phyloP scores from a whole-genome alignment of 2,113 vertebrate species.

The Orthonyx spaldingii region DNA sequence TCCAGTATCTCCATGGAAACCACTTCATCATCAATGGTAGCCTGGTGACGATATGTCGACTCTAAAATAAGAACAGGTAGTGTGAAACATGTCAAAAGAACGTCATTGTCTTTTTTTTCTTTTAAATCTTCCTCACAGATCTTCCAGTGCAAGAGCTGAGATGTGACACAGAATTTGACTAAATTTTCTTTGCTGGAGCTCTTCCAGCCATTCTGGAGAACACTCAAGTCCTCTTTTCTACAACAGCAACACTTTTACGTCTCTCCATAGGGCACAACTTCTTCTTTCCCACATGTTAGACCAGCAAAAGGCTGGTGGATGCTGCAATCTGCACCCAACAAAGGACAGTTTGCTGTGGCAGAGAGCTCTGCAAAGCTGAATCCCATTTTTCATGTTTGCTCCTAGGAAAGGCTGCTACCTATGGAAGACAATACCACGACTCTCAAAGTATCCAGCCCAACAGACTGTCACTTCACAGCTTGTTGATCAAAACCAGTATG shows the following conservation, averaged over 20 bases:
- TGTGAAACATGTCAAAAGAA: not conserved
- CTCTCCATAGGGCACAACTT: not conserved
- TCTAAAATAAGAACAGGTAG: constrained; percentile 72
- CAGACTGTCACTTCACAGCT: not conserved
- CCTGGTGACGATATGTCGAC: constrained; percentile 96
- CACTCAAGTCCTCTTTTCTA: not conserved
- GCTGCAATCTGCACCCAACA: not conserved
- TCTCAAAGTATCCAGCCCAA: not conserved
- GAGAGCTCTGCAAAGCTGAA: not conserved
- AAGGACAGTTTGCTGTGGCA: not conserved
- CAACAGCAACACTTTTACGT: not conserved
- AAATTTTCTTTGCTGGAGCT: not conserved
- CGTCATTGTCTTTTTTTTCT: too few relatives aligned
- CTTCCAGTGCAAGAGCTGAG: not conserved
- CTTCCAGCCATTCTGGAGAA: not conserved
- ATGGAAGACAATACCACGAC: not conserved
- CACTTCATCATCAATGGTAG: constrained; percentile 92
- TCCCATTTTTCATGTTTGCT: not conserved
- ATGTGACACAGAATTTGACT: not conserved
- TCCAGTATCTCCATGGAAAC: constrained; percentile 98
- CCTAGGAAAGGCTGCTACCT: not conserved
- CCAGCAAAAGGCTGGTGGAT: not conserved
- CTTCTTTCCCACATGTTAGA: not conserved
- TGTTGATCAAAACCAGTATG: not conserved
- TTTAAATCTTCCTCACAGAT: not conserved